Evolutionary conservation across 2,888 invertebrate genomes (phyloP), one percentile per base, ranked within the genome.

Genomic region (Volucella zonaria): DNA sequence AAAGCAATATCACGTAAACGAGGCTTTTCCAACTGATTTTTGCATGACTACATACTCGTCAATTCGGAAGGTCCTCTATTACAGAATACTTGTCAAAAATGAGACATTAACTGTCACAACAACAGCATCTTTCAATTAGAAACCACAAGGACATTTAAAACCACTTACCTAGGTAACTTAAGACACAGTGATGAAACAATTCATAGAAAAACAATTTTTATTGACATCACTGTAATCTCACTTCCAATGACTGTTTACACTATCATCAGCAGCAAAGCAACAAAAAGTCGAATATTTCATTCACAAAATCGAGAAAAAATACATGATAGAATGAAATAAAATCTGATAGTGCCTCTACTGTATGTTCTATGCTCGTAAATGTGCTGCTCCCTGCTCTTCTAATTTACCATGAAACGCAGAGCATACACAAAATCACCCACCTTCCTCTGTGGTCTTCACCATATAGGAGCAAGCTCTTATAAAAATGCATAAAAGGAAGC

Each of bases 201-300:
- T 31, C 4, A 11, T 14, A 15, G 11, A 15, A 58, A 14, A 58
- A 42, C 11, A 15, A 38, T 51, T 49, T 31, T 9, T 51, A 47
- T 64, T 18, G 40, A 1, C 52, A 8, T 23, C 40, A 52, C 52
- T 66, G 66, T 66, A 42, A 9, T 47, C n/a, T n/a, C 12, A 14
- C n/a, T 2, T 15, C 0, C 51, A 45, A 54, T 14, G 31, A 67
- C 14, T 23, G 54, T 8, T 12, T 23, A 64, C 38, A 47, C 15
- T 0, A 14, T 11, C 40, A 66, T 42, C 8, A 12, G 9, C 38
- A 49, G 12, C 18, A 14, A 12, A 76, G 2, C 18, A 23, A 59
- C 40, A 71, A 70, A 81, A 77, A 49, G 66, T 82, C 81, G 61
- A 77, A 71, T 47, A 52, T 81, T 45, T 70, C 70, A 77, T 77